Evolutionary conservation across 2,113 vertebrate species (phyloP).

Genomic region (Cavia porcellus): DNA sequence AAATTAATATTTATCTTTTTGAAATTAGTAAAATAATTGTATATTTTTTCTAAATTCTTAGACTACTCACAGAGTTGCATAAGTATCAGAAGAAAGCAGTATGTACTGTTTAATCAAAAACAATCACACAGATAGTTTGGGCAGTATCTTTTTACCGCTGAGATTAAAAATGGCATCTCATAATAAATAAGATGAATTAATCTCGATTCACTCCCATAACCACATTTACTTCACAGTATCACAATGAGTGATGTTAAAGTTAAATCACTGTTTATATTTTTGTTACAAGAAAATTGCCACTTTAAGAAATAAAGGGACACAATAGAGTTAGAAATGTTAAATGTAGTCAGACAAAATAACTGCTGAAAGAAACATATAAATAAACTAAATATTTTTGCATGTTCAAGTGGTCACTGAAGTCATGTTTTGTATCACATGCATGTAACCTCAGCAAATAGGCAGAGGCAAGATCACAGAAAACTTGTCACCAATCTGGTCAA

Average conservation of each 20-base stretch:
- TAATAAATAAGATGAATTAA: background rate
- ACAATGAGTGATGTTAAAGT: background rate
- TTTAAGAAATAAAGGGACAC: background rate
- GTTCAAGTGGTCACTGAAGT: background rate
- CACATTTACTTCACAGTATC: background rate
- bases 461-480: background rate
- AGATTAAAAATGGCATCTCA: background rate
- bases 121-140: background rate
- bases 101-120: background rate
- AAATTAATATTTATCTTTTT: background rate
- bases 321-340: background rate
- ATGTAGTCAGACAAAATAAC: background rate
- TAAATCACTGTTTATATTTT: background rate
- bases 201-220: background rate
- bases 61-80: background rate
- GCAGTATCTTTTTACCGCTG: background rate
- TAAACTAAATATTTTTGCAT: background rate
- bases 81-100: background rate
- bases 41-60: background rate
- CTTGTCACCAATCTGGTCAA: background rate
- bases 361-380: background rate
- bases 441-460: background rate
- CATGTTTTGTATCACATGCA: too few relatives aligned
- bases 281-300: background rate
- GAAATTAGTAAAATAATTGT: background rate